These are phyloP conservation scores for Acrobasis repandana DNA, from an alignment of 2,888 invertebrate genomes.

Conservation along the genomic window DNA sequence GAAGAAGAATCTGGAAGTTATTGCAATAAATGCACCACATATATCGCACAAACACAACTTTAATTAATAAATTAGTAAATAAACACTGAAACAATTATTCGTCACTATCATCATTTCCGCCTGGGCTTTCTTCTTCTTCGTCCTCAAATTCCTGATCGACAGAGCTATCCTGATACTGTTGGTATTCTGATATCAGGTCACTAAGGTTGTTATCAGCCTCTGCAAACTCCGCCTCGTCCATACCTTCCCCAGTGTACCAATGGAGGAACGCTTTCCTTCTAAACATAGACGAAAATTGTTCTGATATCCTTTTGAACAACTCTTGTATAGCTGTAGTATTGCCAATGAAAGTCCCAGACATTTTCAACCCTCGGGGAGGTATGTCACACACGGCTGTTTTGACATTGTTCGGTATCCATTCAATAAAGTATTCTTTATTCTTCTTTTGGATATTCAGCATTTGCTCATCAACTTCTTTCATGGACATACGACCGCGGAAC, in stretches of 20 bases:
- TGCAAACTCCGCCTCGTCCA: slow-evolving; percentile 97
- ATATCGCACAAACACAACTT: not conserved
- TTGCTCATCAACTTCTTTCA: slow-evolving; percentile 94
- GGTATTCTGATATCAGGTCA: slow-evolving; percentile 93
- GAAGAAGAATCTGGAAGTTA: too few relatives aligned
- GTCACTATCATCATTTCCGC: slow-evolving; percentile 38
- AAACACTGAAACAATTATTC: slow-evolving; percentile 29
- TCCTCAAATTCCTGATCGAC: slow-evolving; percentile 89
- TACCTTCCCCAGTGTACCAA: slow-evolving; percentile 98
- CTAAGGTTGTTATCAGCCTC: slow-evolving; percentile 97
- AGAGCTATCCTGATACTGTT: slow-evolving; percentile 94
- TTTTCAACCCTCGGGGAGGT: slow-evolving; percentile 88
- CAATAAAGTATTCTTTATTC: slow-evolving; percentile 89
- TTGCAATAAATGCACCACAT: not conserved
- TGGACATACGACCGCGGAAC: slow-evolving; percentile 94
- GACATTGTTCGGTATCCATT: slow-evolving; percentile 91
- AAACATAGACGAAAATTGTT: slow-evolving; percentile 95
- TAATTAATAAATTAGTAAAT: slow-evolving; percentile 35
- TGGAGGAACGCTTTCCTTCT: slow-evolving; percentile 96
- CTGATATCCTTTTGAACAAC: slow-evolving; percentile 91
- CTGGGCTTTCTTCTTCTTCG: slow-evolving; percentile 73
- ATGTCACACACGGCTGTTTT: slow-evolving; percentile 92
- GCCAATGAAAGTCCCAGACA: slow-evolving; percentile 94
- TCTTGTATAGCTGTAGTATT: slow-evolving; percentile 94
- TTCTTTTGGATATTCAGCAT: slow-evolving; percentile 90